These are phyloP conservation scores for Frieseomelitta varia DNA, from an alignment of 1,140 invertebrate species.

Conservation along the genomic window DNA sequence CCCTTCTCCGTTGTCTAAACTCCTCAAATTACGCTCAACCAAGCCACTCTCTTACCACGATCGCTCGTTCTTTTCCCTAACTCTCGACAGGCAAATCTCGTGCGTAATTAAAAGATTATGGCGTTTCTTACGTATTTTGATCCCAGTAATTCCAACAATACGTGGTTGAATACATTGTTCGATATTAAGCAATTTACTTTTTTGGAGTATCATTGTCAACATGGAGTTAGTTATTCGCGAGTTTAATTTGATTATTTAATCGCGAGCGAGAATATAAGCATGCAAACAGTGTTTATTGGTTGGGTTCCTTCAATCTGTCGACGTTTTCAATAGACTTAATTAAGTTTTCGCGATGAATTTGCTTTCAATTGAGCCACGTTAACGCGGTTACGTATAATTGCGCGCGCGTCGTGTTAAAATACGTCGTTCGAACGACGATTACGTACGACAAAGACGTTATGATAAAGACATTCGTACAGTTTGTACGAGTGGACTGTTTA, in stretches of 20 bases:
- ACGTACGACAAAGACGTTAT: neutral
- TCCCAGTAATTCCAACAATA: too few relatives aligned
- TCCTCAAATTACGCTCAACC: constrained; percentile 49
- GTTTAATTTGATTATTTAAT: neutral
- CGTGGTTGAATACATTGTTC: neutral
- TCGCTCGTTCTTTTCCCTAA: constrained; percentile 26
- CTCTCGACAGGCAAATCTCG: neutral
- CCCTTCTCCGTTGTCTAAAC: constrained; percentile 23
- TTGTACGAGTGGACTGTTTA: constrained; percentile 26
- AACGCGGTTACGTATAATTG: neutral
- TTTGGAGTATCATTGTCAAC: neutral
- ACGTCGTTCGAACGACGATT: constrained; percentile 9
- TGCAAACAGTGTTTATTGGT: neutral
- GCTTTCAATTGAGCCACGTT: neutral
- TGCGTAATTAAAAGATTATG: constrained; percentile 40
- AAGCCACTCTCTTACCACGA: constrained; percentile 9
- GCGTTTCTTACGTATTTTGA: neutral
- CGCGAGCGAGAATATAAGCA: neutral
- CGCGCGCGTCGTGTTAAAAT: constrained; percentile 15
- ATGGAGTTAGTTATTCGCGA: neutral
- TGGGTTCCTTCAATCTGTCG: neutral
- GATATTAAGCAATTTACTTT: neutral
- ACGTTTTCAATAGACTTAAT: constrained; percentile 15
- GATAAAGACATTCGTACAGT: constrained; percentile 46
- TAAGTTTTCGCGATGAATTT: constrained; percentile 11